Percentiles rank a stretch among this genome's conserved stretches.
Evolutionary conservation across 92 coral and sea anemone species (phyloP).

Genomic region (Chrysogorgia sp.): DNA sequence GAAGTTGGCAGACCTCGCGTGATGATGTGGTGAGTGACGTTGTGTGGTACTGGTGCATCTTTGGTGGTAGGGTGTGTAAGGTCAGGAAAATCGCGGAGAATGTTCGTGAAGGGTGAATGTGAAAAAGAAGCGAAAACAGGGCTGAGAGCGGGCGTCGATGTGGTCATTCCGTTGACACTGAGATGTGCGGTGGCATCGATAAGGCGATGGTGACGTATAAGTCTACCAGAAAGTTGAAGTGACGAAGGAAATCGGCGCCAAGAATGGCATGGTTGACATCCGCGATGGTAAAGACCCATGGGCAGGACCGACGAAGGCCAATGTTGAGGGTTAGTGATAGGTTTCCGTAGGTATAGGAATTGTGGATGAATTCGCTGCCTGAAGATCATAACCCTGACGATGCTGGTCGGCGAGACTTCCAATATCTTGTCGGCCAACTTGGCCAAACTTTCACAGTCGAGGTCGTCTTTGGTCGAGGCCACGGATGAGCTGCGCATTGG

Average conservation of each 20-base stretch:
- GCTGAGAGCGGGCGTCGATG: constrained; percentile 1
- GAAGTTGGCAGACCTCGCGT: neutral
- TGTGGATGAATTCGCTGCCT: constrained; percentile 4
- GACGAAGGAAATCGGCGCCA: too few relatives aligned
- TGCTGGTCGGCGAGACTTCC: too few relatives aligned
- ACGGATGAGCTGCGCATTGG: too few relatives aligned
- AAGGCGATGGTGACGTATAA: neutral
- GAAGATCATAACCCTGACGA: neutral
- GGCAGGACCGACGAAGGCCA: too few relatives aligned
- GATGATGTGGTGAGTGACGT: constrained; percentile 8
- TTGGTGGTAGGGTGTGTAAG: neutral
- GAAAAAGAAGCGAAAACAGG: neutral
- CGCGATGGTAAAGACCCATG: too few relatives aligned
- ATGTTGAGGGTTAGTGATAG: constrained; percentile 2
- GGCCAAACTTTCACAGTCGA: too few relatives aligned
- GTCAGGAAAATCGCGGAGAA: neutral
- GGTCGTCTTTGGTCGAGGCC: too few relatives aligned
- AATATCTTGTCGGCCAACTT: too few relatives aligned
- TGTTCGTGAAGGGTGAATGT: neutral
- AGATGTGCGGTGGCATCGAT: neutral
- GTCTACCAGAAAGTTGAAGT: too few relatives aligned
- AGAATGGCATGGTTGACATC: too few relatives aligned
- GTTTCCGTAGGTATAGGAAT: neutral
- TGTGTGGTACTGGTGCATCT: neutral
- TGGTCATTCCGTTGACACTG: too few relatives aligned